Evolutionary conservation across 2,113 vertebrate genomes (phyloP), one percentile per base, ranked within the genome.

Genomic region (Polypterus bichir): DNA sequence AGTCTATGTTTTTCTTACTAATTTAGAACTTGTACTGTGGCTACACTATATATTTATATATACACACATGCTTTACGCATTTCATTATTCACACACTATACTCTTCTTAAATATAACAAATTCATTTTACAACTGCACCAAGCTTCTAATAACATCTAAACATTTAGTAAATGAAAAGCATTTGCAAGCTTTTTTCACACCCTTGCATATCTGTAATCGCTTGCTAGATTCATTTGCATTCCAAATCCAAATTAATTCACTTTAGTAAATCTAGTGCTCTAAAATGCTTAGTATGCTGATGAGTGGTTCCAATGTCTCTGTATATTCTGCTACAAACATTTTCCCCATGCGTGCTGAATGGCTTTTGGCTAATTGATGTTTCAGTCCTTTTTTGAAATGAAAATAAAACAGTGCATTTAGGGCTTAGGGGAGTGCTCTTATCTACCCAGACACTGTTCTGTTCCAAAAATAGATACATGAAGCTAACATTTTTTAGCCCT

Each of bases 191-290:
- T 72, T 73, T 66, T 73, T 88, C 83, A 79, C 81, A 88, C 84
- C 85, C 88, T 84, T 86, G 74, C 78, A 86, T 85, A 92, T 88
- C 88, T 89, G 86, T 83, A 92, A 92, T 94, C 89, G 74, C 84
- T 87, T 74, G 70, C 87, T 83, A 87, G 86, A 88, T 89, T 89
- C 87, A 97, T 98, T 97, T 95, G 93, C 93, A 97, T 97, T 89
- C 94, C 92, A 94, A 95, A 98, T 97, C 92, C 94, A 97, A 93
- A 98, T 98, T 96, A 97, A 98, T 97, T 97, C 95, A 94, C 90
- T 92, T 94, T 91, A 89, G 89, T 89, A 88, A 94, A 95, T 94
- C 91, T 91, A 88, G 84, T 89, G 89, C 77, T 87, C 77, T 77
- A 84, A 89, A 88, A 86, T 76, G 87, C 82, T 91, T 86, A 84